phyloP scores from a whole-genome alignment of 2,113 vertebrate species.

The Puma concolor region DNA sequence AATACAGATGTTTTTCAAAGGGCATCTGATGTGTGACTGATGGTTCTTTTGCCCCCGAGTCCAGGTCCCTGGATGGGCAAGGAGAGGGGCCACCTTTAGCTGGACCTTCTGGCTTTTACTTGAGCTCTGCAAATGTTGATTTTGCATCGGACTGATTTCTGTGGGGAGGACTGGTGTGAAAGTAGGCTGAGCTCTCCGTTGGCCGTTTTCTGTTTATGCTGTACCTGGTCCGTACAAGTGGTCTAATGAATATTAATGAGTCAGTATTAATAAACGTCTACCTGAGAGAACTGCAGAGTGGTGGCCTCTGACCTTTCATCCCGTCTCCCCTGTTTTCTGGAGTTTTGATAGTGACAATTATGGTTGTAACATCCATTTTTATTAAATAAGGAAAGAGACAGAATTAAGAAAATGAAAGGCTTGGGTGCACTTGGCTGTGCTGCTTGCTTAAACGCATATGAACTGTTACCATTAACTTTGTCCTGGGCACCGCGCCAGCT shows the following conservation, averaged over 20 bases:
- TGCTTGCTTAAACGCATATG: slow-evolving; percentile 26
- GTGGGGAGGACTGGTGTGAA: background rate
- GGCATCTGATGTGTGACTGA: background rate
- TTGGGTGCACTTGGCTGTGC: background rate
- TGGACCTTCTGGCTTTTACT: background rate
- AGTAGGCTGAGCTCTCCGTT: background rate
- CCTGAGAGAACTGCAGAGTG: slow-evolving; percentile 26
- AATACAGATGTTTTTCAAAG: background rate
- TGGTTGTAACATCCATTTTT: slow-evolving; percentile 48
- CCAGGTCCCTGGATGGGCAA: background rate
- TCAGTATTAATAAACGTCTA: slow-evolving; percentile 24
- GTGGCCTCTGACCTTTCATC: slow-evolving; percentile 46
- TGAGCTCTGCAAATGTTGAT: background rate
- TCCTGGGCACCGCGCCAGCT: slow-evolving; percentile 46
- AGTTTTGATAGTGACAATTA: slow-evolving; percentile 48
- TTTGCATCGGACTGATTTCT: slow-evolving; percentile 43
- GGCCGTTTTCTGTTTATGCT: slow-evolving; percentile 25
- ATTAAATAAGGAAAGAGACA: slow-evolving; percentile 64
- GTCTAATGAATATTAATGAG: slow-evolving; percentile 61
- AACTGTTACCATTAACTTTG: slow-evolving; percentile 58
- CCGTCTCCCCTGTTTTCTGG: slow-evolving; percentile 43
- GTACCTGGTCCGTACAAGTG: slow-evolving; percentile 22
- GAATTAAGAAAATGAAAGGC: slow-evolving; percentile 65
- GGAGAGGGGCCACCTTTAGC: background rate
- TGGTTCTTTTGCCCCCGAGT: background rate